Percentiles rank a stretch among this genome's conserved stretches.
phyloP scores from a whole-genome alignment of 23 tunicate species.

The Botrylloides violaceus region DNA sequence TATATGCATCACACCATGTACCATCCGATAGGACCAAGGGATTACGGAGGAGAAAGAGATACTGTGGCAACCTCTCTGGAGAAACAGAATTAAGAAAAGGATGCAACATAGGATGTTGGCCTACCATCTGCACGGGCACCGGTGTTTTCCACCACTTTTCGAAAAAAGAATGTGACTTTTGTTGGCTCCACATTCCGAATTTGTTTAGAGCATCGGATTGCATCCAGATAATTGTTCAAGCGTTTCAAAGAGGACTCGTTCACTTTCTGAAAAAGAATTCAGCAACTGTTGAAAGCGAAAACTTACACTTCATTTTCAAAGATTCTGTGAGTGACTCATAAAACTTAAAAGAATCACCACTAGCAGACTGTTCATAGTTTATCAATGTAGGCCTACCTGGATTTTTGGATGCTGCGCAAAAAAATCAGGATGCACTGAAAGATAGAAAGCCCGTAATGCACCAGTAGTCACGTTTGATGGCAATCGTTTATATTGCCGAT shows the following conservation, averaged over 20 bases:
- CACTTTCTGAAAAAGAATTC: constrained; percentile 15
- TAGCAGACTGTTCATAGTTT: no score
- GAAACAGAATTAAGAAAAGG: no score
- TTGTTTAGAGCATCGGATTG: constrained; percentile 18
- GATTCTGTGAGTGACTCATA: no score
- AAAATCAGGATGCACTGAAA: constrained; percentile 23
- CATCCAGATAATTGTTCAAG: constrained; percentile 14
- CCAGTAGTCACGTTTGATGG: neutral
- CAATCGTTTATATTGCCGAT: neutral
- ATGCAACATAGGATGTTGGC: no score
- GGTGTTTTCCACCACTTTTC: neutral
- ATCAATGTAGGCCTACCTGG: constrained; percentile 17
- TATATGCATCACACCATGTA: no score
- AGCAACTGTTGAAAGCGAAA: no score
- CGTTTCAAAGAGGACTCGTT: constrained; percentile 22
- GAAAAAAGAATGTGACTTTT: constrained; percentile 11
- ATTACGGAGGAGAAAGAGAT: no score
- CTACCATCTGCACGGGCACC: no score
- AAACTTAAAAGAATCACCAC: no score
- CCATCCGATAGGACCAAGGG: no score
- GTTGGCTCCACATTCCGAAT: constrained; percentile 15
- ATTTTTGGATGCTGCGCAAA: constrained; percentile 28
- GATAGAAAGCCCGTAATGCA: constrained; percentile 21
- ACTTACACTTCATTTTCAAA: no score
- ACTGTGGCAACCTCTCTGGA: no score